phyloP scores from a whole-genome alignment of 2,888 invertebrate genomes.

The Ceramica pisi region DNA sequence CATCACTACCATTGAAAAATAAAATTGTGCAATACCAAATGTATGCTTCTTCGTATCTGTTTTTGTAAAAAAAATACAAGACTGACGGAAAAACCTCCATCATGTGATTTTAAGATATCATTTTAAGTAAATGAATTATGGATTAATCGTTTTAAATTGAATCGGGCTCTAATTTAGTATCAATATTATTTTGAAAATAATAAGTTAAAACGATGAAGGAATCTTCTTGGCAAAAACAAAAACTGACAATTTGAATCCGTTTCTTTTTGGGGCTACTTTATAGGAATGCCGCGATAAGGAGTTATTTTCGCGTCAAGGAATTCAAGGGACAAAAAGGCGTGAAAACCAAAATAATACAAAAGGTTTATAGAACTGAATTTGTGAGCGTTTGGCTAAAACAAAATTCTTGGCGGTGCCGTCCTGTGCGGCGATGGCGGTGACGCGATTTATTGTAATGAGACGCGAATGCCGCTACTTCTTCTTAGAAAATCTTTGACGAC shows the following conservation, averaged over 20 bases:
- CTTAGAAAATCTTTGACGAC: conserved; percentile 85
- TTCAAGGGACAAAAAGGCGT: conserved; percentile 90
- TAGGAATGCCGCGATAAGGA: conserved; percentile 90
- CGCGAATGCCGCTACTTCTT: conserved; percentile 83
- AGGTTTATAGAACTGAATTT: conserved; percentile 89
- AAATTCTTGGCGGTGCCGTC: conserved; percentile 90
- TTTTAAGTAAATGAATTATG: too few species aligned
- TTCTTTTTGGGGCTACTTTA: conserved; percentile 88
- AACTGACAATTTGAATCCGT: conserved; percentile 80
- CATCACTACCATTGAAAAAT: conserved; percentile 11
- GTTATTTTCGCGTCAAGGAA: conserved; percentile 90
- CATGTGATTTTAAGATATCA: conserved; percentile 13
- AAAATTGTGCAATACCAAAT: neutral
- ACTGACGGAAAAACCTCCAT: conserved; percentile 4
- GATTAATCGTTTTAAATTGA: too few species aligned
- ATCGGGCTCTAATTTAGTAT: conserved; percentile 68
- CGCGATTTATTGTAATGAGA: conserved; percentile 89
- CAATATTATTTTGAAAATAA: conserved; percentile 78
- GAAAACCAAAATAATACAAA: conserved; percentile 90
- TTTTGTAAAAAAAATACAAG: neutral
- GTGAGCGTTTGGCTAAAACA: conserved; percentile 90
- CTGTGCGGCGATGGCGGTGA: conserved; percentile 90
- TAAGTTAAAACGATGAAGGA: conserved; percentile 78
- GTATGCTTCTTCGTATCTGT: neutral
- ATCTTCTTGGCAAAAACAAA: conserved; percentile 85